These are phyloP conservation scores for Thymelicus acteon DNA, from an alignment of 2,888 invertebrate species.

Conservation along the genomic window DNA sequence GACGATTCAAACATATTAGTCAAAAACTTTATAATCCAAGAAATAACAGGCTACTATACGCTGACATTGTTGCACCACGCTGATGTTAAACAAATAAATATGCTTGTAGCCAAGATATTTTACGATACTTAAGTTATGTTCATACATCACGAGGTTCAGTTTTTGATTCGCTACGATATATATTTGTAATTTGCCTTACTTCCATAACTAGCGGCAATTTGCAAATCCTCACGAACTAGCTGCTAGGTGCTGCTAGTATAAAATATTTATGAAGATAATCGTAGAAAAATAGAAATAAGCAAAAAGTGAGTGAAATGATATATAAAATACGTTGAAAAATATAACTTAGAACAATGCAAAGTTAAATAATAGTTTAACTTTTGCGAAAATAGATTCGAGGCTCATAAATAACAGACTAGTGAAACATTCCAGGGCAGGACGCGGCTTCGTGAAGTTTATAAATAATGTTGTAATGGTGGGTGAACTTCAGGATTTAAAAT, in stretches of 20 bases:
- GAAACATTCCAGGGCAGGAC: constrained; percentile 21
- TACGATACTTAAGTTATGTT: too few relatives aligned
- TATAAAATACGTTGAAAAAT: too few relatives aligned
- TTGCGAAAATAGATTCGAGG: constrained; percentile 19
- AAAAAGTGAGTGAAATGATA: too few relatives aligned
- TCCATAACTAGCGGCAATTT: too few relatives aligned
- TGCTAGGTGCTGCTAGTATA: too few relatives aligned
- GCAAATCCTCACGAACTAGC: too few relatives aligned
- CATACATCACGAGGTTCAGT: too few relatives aligned
- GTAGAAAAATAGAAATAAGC: too few relatives aligned
- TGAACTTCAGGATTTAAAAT: constrained; percentile 30
- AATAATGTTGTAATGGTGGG: constrained; percentile 28
- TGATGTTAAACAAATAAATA: too few relatives aligned
- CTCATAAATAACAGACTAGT: constrained; percentile 28
- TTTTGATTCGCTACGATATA: neutral
- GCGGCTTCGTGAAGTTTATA: constrained; percentile 23
- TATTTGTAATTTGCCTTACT: neutral
- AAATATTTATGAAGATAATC: too few relatives aligned
- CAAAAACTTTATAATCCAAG: constrained; percentile 9
- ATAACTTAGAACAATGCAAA: neutral
- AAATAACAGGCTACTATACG: neutral
- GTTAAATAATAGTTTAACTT: constrained; percentile 8
- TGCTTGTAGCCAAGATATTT: too few relatives aligned
- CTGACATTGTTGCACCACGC: too few relatives aligned
- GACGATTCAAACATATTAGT: constrained; percentile 8